These are phyloP conservation scores for Phyllostomus discolor DNA, from an alignment of 2,113 vertebrate genomes.

Conservation along the genomic window DNA sequence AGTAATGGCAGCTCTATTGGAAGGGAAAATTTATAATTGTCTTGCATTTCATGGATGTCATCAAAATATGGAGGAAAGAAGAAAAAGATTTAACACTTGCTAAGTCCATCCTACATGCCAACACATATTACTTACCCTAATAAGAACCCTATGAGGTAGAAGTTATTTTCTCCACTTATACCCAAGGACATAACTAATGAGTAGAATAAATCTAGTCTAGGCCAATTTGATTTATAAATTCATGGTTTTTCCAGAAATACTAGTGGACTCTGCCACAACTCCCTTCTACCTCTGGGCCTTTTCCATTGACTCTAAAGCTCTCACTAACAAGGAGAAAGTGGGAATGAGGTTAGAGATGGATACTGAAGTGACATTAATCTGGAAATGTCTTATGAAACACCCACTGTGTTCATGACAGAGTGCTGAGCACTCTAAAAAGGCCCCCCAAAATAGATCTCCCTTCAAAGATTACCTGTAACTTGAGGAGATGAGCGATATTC, in stretches of 20 bases:
- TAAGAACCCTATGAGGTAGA: not conserved
- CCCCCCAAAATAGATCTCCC: not conserved
- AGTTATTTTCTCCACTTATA: slow-evolving; percentile 13
- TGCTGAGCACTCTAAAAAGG: not conserved
- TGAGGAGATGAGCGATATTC: not conserved
- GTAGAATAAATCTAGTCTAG: not conserved
- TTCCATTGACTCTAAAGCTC: not conserved
- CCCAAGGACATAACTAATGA: not conserved
- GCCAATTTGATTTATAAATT: not conserved
- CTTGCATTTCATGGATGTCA: not conserved
- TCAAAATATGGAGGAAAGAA: not conserved
- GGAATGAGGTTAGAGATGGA: not conserved
- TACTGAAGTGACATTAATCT: not conserved
- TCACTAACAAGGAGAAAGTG: not conserved
- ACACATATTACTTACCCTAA: not conserved
- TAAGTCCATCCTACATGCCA: not conserved
- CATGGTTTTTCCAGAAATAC: not conserved
- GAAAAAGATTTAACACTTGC: not conserved
- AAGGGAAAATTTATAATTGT: not conserved
- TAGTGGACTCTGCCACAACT: not conserved
- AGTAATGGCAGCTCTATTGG: not conserved
- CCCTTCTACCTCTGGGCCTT: not conserved
- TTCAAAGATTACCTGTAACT: not conserved
- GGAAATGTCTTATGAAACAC: not conserved
- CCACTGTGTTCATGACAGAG: not conserved